phyloP scores from a whole-genome alignment of 2,797 vertebrate genomes.

The Cossypha polioptera region DNA sequence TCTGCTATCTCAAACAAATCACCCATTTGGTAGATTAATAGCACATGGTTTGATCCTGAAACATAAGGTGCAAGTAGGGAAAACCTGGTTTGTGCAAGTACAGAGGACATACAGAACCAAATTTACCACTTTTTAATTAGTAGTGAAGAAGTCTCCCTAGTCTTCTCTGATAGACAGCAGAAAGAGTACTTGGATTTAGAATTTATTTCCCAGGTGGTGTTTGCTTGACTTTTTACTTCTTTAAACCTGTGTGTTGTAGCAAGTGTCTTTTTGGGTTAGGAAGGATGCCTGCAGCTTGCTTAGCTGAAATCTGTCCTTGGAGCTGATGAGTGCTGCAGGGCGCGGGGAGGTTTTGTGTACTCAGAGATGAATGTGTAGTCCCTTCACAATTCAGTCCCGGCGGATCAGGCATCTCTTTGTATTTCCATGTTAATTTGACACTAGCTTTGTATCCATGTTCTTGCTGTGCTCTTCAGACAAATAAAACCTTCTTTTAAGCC shows the following conservation, averaged over 20 bases:
- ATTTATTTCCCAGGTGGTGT: background rate
- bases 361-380: constrained; percentile 43
- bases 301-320: background rate
- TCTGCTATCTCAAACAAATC: background rate
- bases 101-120: background rate
- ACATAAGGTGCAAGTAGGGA: background rate
- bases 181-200: background rate
- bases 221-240: background rate
- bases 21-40: background rate
- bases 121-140: background rate
- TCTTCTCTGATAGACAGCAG: background rate
- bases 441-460: constrained; percentile 45
- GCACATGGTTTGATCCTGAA: background rate
- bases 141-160: background rate
- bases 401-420: constrained; percentile 57
- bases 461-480: constrained; percentile 63
- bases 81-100: background rate
- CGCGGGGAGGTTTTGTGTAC: constrained; percentile 13
- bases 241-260: constrained; percentile 1
- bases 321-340: constrained; percentile 25
- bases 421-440: constrained; percentile 56
- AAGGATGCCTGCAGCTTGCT: constrained; percentile 6
- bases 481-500: constrained; percentile 53
- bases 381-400: constrained; percentile 58
- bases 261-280: background rate